Evolutionary conservation across 2,888 invertebrate genomes (phyloP), one percentile per base, ranked within the genome.

Genomic region (Agrilus cyanescens): DNA sequence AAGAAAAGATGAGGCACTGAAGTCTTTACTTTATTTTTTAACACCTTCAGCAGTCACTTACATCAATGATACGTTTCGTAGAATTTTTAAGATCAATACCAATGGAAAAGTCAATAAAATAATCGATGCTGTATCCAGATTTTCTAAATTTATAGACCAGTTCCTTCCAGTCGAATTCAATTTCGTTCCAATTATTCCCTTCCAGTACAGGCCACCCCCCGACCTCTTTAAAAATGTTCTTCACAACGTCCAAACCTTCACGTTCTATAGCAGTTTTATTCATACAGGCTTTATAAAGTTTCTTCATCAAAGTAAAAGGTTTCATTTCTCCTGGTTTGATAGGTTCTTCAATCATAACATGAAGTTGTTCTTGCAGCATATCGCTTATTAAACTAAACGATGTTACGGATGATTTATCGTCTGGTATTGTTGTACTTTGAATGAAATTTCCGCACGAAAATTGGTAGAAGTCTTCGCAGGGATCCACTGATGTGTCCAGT

Each of bases 171-270:
- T 78, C 74, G 71, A 87, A 93, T 10, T 69, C 63, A 1, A 63
- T 64, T 3, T 77, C 78, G 51, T 80, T 73, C 91, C 91, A 93
- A 0, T 61, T 50, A 25, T 77, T 72, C 0, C 83, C 89, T 50
- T 83, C 82, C 31, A 93, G 68, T n/a, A 87, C 83, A 0, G 96
- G 95, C 94, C 94, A 96, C 3, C 93, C 93, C 1, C 95, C 94
- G 15, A 95, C 72, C n/a, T 75, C 70, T 30, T 73, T 71, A 41
- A 94, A 66, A 60, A 90, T 80, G 1, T 73, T 69, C 42, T 76
- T 65, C 32, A 94, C 74, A 0, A 93, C 90, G 3, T 69, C 66
- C 34, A 85, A 64, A 0, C 89, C 93, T 38, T 82, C 75, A 3
- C 76, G 69, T 60, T 94, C 90, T 55, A 95, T 93, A 14, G 80